Base-by-base conservation (phyloP, 1,140 invertebrate genomes). In the Sesamia nonagrioides region DNA sequence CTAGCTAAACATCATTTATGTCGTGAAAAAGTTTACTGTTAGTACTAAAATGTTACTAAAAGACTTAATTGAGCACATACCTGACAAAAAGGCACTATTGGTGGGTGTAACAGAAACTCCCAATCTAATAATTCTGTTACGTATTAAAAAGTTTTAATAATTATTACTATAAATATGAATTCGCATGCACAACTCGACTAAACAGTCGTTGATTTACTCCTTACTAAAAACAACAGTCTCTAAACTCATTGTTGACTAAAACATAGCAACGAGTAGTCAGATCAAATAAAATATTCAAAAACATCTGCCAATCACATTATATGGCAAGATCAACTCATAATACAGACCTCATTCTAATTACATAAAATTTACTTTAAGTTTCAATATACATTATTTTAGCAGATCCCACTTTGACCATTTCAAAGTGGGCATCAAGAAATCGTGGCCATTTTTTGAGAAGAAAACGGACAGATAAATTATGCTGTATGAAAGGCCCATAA, bases 1-100 rank as follows among this genome's bases (percentile, higher is more conserved):
- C 27, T 75, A 40, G 0, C 9, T 63, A 42, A 42, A 18, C 9
- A 56, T 58, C 21, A 33, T 63, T 58, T 11, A 17, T 18, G 9
- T 8, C 13, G n/a, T 63, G 5, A 13, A 40, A 11, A 66, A 66
- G 37, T 66, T 37, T 9, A 58, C 58, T 71, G 68, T 17, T 52
- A 52, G 68, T 60, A 35, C 6, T 60, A 45, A 40, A 45, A 45
- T 60, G 18, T 74, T 27, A 60, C 17, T 74, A 58, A 60, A 74
- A 61, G 58, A 11, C 17, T 50, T 37, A 21, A 37, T 75, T 75
- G 73, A 75, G 73, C 73, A 60, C 54, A 60, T 50, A 63, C 40
- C 35, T 50, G 58, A 63, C 73, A 63, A n/a, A 33, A 60, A 63
- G 73, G 56, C 42, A 75, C 45, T 75, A 13, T 27, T 42, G 18